phyloP scores from a whole-genome alignment of 2,113 vertebrate species.

The Petroica traversi region DNA sequence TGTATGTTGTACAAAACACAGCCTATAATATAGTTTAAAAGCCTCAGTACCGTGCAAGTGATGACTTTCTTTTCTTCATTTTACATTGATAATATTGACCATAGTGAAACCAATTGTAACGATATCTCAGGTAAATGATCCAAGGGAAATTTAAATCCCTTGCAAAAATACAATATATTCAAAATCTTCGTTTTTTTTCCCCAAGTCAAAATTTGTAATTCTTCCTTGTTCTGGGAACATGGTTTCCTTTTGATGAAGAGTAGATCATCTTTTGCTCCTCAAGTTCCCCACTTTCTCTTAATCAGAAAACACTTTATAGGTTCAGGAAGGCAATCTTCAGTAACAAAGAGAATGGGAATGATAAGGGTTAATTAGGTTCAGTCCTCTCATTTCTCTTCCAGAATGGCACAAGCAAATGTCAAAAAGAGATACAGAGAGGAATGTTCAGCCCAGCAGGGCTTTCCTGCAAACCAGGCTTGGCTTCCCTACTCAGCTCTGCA shows the following conservation, averaged over 20 bases:
- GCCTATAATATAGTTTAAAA: not conserved
- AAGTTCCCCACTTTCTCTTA: not conserved
- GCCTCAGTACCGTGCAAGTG: not conserved
- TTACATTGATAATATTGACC: not conserved
- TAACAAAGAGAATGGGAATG: not conserved
- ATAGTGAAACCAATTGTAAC: not conserved
- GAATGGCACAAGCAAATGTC: not conserved
- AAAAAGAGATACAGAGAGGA: not conserved
- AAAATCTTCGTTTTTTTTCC: not conserved
- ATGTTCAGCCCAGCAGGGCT: not conserved
- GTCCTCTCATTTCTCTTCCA: not conserved
- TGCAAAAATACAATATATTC: not conserved
- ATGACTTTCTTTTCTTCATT: not conserved
- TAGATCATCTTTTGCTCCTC: not conserved
- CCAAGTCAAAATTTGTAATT: not conserved
- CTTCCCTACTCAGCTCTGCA: not conserved
- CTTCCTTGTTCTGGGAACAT: not conserved
- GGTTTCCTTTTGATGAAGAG: not conserved
- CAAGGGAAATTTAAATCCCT: not conserved
- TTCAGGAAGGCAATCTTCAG: not conserved
- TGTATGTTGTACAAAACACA: not conserved
- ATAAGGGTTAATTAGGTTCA: not conserved
- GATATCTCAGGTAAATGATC: not conserved
- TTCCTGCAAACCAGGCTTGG: not conserved
- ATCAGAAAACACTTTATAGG: not conserved